Conservation (phyloP, 1,140 invertebrate species). For the Micrasema minimum region DNA sequence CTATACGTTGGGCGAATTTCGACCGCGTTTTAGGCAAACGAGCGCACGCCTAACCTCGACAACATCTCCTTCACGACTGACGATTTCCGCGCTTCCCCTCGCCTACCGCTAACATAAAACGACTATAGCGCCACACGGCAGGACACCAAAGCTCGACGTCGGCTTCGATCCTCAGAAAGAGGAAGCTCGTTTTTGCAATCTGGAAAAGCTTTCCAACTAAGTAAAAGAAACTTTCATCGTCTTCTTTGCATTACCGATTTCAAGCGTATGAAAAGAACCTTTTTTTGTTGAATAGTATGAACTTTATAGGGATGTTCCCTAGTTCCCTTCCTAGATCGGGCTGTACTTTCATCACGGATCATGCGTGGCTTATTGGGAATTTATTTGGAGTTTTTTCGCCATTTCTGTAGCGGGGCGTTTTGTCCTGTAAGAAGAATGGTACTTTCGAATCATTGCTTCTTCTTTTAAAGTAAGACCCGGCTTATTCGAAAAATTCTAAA, state of each 20-base stretch:
- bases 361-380: conserved; percentile 48
- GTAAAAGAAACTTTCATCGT: not conserved
- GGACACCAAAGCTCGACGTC: conserved; percentile 33
- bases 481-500: conserved; percentile 29
- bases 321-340: conserved; percentile 12
- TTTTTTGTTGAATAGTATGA: not conserved
- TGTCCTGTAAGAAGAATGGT: conserved; percentile 45
- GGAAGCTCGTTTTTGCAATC: not conserved
- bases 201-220: not conserved
- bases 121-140: conserved; percentile 29
- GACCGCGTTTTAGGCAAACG: conserved; percentile 19
- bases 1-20: conserved; percentile 38
- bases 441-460: conserved; percentile 40
- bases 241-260: not conserved
- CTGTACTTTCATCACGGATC: conserved; percentile 45
- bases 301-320: conserved; percentile 2
- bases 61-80: conserved; percentile 38
- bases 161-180: not conserved
- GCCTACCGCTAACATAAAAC: conserved; percentile 7
- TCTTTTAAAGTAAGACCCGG: conserved; percentile 27
- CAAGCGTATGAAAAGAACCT: not conserved
- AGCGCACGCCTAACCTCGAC: conserved; percentile 19
- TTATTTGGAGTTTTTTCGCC: conserved; percentile 44
- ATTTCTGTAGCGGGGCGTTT: conserved; percentile 42
- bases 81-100: conserved; percentile 35